Base-by-base conservation (phyloP, 2,888 invertebrate species). In the Koerneria pararmatus region DNA sequence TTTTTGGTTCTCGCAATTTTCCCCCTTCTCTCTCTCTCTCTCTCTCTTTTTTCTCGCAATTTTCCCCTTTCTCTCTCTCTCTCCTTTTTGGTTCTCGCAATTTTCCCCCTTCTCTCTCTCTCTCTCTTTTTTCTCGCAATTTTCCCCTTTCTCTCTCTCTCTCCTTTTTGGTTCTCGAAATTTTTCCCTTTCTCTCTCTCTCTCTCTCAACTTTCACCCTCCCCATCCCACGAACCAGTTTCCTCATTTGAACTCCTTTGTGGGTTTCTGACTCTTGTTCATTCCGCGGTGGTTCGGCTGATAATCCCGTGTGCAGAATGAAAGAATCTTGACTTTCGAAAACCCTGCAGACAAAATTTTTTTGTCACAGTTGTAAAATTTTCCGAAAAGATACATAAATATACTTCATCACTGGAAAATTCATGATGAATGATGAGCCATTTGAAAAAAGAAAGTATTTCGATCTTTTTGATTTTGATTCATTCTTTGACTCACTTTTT, bases 231-330 rank as follows among this genome's bases (percentile, higher is more conserved):
- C 54, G n/a, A 29, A 63, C 63, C 63, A 53, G 5, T n/a, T 63
- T 63, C 29, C 63, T 34, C 27, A 19, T 63, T 31, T 24, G 35
- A 8, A 63, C 63, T 37, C 63, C 63, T 2, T 35, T 41, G 31
- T 54, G 54, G 1, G 5, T 11, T 4, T 63, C 63, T 24, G 54
- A 22, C 31, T 54, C 54, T 1, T 4, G 5, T 0, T 24, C 24
- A 11, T 15, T 35, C 2, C 35, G 1, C 2, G 63, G 63, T 6
- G 63, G 63, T 2, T 11, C 53, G 1, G 29, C 6, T 19, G 51
- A 34, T 19, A 53, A 63, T 22, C 63, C 63, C 29, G 53, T 53
- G 19, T 29, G 29, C 5, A 22, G 19, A 6, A 63, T 53, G 54
- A 63, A 63, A 15, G 63, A 54, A 19, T 19, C 24, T 8, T 19